A percentile compares a stretch with the other conserved stretches of the same genome.
Conservation (phyloP, 2,888 invertebrate species). For the Diploptera punctata region DNA sequence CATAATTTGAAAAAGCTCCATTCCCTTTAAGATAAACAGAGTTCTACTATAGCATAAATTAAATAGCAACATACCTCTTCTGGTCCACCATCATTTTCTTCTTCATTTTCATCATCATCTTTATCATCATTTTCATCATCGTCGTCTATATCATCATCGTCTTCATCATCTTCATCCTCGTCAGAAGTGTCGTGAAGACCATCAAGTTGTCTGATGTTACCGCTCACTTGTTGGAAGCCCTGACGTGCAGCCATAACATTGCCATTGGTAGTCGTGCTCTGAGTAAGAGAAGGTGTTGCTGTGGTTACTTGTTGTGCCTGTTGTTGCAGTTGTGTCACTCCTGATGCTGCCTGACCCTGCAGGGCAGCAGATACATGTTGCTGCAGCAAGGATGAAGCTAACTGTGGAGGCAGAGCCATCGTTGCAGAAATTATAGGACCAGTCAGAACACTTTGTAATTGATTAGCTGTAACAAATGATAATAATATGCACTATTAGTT, state of each 20-base stretch:
- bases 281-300: background rate
- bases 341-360: constrained; percentile 59
- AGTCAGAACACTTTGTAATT: constrained; percentile 74
- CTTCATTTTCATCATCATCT: constrained; percentile 58
- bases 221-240: constrained; percentile 9
- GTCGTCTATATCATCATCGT: constrained; percentile 75
- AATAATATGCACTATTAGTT: too few species aligned
- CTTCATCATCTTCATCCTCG: constrained; percentile 71
- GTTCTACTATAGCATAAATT: too few species aligned
- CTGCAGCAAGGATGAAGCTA: constrained; percentile 85
- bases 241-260: constrained; percentile 5
- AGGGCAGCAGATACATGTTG: constrained; percentile 87
- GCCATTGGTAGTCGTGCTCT: constrained; percentile 16
- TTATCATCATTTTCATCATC: constrained; percentile 71
- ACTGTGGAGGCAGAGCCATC: constrained; percentile 81
- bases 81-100: constrained; percentile 59
- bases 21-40: too few species aligned
- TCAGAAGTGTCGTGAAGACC: constrained; percentile 45
- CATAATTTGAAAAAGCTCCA: too few species aligned
- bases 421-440: constrained; percentile 90
- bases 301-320: constrained; percentile 23
- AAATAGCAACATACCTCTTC: constrained; percentile 53
- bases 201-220: constrained; percentile 32
- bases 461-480: constrained; percentile 60
- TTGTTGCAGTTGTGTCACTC: constrained; percentile 29